Evolutionary conservation across 2,113 vertebrate genomes (phyloP).

Genomic region (Excalfactoria chinensis): DNA sequence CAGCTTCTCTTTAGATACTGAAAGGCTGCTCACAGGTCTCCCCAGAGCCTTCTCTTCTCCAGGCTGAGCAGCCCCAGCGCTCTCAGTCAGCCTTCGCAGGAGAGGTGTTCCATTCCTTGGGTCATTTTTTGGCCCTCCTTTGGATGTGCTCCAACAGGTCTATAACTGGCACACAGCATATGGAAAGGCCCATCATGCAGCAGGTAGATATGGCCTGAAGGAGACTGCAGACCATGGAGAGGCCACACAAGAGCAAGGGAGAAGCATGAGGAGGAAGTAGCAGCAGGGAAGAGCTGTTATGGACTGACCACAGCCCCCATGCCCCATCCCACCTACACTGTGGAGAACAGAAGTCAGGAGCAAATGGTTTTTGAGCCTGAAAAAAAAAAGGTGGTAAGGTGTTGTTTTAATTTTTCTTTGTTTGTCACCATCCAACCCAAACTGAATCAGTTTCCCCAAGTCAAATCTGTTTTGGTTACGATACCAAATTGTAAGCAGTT

Average conservation of each 20-base stretch:
- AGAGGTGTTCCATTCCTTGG: no score
- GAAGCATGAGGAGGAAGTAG: neutral
- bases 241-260: neutral
- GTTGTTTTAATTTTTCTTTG: neutral
- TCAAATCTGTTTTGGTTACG: neutral
- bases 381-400: neutral
- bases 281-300: neutral
- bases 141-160: no score
- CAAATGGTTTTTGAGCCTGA: neutral
- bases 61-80: no score
- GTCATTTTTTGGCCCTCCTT: no score
- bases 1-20: no score
- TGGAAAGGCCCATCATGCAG: no score
- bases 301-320: no score
- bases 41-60: no score
- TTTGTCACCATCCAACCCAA: neutral
- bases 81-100: no score
- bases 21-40: no score
- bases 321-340: fast-evolving
- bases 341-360: neutral
- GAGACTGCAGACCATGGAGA: neutral
- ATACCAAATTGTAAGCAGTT: neutral
- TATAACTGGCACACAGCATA: no score
- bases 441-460: neutral
- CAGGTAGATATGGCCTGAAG: no score